Base-by-base conservation (phyloP, 2,113 vertebrate genomes). In the Dasypus novemcinctus region DNA sequence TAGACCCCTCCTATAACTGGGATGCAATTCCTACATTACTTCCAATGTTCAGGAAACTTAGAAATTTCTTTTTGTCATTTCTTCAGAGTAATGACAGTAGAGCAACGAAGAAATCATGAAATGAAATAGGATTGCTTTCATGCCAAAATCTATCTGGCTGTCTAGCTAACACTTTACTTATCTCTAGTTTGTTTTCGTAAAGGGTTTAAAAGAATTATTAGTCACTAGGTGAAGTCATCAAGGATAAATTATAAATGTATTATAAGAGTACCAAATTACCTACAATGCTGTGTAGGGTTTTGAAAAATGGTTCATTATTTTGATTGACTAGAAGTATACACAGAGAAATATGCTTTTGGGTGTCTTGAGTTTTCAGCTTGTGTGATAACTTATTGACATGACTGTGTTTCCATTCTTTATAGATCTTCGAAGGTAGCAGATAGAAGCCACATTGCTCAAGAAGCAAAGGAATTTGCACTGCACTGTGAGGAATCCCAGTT, bases 341-440 rank as follows among this genome's bases (percentile, higher is more conserved):
- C 9, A 20, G 49, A 90, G 69, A 59, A 83, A 41, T 72, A 43
- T 13, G 23, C 33, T 83, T 72, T 69, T 63, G 71, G 14, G 59
- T 74, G 85, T 87, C 78, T 87, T 74, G 59, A 74, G 27, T 83
- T 80, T 75, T 52, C 43, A 61, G 14, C 1, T 0, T 91, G 94
- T 75, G 61, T 80, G 20, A 43, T 25, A 52, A 33, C 7, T 83
- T 49, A 13, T 88, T 96, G 46, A 54, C 52, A 20, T 76, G 17
- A 88, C 75, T 81, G 29, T 81, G 33, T 84, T 85, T 90, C n/a
- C 33, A 64, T 25, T 89, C 75, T 91, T 95, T 41, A 10, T 76
- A 98, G 97, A 78, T 41, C 74, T 52, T 84, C 90, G 33, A 80
- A 94, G 43, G 46, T 63, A 11, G 59, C 61, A 0, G 93, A 90